Evolutionary conservation across 1,140 invertebrate genomes (phyloP).

Genomic region (Arion vulgaris): DNA sequence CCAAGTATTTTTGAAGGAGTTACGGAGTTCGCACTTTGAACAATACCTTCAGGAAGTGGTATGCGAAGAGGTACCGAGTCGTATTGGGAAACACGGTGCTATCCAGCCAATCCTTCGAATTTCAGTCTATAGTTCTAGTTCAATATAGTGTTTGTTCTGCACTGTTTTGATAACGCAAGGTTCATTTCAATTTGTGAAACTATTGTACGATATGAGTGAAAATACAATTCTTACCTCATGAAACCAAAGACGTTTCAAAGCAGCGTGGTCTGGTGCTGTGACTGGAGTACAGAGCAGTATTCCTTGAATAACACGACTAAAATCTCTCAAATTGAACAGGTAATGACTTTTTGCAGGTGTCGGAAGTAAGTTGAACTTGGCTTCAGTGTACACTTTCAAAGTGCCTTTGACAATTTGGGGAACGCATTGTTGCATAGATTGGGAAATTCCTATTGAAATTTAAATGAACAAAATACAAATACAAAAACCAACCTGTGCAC

Average conservation of each 20-base stretch:
- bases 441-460: constrained; percentile 82
- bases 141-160: too few species aligned
- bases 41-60: too few species aligned
- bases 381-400: constrained; percentile 88
- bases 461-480: neutral
- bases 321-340: constrained; percentile 94
- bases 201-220: too few species aligned
- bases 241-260: constrained; percentile 94
- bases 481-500: too few species aligned
- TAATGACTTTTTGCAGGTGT: constrained; percentile 95
- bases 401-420: constrained; percentile 90
- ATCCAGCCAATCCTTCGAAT: too few species aligned
- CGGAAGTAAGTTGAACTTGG: constrained; percentile 86
- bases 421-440: constrained; percentile 94
- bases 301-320: constrained; percentile 89
- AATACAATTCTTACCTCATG: constrained; percentile 81
- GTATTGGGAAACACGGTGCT: too few species aligned
- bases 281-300: constrained; percentile 92
- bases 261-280: constrained; percentile 86
- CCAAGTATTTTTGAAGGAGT: too few species aligned
- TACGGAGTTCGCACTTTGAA: too few species aligned
- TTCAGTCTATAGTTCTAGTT: too few species aligned
- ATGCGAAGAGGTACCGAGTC: too few species aligned
- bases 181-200: too few species aligned
- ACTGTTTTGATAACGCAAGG: too few species aligned